Conservation (phyloP, 2,113 vertebrate genomes). For the Antechinus stuartii region DNA sequence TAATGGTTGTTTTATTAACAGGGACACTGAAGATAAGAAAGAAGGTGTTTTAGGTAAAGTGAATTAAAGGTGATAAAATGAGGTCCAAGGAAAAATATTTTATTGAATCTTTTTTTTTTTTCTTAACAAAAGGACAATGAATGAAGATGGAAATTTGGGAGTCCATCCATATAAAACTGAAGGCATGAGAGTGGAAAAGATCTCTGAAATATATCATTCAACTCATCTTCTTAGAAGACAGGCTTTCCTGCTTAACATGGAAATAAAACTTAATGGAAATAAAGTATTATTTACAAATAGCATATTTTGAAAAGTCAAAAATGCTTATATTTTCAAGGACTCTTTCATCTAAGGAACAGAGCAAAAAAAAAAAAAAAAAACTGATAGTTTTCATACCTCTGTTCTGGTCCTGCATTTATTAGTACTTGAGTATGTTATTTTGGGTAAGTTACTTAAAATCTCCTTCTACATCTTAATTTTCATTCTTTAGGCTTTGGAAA, state of each 20-base stretch:
- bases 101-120: too few relatives aligned
- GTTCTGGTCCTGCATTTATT: neutral
- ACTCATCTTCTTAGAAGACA: neutral
- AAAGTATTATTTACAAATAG: neutral
- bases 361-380: neutral
- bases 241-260: neutral
- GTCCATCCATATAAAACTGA: neutral
- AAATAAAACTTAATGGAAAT: neutral
- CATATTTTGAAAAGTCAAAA: neutral
- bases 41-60: neutral
- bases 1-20: neutral
- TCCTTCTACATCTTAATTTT: neutral
- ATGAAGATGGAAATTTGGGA: neutral
- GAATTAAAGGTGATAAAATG: neutral
- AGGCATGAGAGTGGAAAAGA: neutral
- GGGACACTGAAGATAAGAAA: neutral
- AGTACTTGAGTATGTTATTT: neutral
- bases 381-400: neutral
- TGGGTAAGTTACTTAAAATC: neutral
- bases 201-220: neutral
- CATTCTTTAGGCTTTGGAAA: neutral
- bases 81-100: neutral
- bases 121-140: neutral
- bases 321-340: too few relatives aligned
- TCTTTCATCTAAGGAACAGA: neutral